These are phyloP conservation scores for Aproaerema taeniolella DNA, from an alignment of 2,888 invertebrate species.

Conservation along the genomic window DNA sequence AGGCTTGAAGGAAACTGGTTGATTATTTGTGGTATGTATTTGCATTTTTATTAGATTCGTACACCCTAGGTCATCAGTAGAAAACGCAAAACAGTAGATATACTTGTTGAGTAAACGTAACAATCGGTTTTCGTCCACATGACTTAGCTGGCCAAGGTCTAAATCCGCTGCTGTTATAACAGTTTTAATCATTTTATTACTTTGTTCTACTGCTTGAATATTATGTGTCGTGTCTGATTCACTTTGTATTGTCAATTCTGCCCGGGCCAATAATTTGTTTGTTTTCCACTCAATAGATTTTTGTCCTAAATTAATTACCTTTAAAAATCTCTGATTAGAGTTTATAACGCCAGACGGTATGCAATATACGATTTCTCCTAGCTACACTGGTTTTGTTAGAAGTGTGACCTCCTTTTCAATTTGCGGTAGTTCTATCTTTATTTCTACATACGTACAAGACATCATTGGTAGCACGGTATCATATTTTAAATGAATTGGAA, in stretches of 20 bases:
- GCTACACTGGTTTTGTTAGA: constrained; percentile 4
- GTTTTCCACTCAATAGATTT: background rate
- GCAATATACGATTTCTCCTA: constrained; percentile 1
- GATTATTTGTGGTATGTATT: constrained; percentile 1
- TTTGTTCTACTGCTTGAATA: background rate
- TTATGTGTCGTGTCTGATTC: background rate
- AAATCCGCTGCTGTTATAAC: background rate
- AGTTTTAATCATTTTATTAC: background rate
- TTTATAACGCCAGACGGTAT: background rate
- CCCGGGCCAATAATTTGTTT: constrained; percentile 1
- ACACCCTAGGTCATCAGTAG: constrained; percentile 12
- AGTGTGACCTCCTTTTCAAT: background rate
- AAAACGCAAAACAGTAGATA: constrained; percentile 5
- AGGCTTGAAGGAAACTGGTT: constrained; percentile 11
- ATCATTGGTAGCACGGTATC: background rate
- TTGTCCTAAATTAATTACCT: constrained; percentile 2
- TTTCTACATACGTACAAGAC: background rate
- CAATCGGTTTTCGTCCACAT: background rate
- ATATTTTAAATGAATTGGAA: constrained; percentile 2
- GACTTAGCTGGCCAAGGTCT: constrained; percentile 3
- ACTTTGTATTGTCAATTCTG: background rate
- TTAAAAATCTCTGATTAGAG: background rate
- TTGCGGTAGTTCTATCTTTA: background rate
- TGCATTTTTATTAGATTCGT: constrained; percentile 9
- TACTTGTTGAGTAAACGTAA: constrained; percentile 10